phyloP scores from a whole-genome alignment of 2,797 vertebrate genomes.

The Coregonus sp. region DNA sequence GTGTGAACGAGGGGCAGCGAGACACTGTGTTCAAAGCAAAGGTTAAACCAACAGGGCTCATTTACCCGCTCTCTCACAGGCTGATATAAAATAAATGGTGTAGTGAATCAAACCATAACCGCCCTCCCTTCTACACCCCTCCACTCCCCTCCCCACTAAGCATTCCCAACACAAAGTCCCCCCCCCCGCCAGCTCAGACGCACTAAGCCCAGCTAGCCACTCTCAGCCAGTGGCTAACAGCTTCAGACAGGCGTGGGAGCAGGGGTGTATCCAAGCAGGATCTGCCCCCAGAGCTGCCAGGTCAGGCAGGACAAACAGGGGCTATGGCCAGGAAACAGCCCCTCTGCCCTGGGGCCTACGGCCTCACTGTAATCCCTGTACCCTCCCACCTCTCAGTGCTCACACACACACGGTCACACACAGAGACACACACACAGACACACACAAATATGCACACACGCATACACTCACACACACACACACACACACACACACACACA shows the following conservation, averaged over 20 bases:
- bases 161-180: slow-evolving; percentile 65
- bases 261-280: slow-evolving; percentile 84
- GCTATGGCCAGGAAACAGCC: slow-evolving; percentile 86
- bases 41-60: slow-evolving; percentile 36
- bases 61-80: slow-evolving; percentile 26
- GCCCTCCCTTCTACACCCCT: slow-evolving; percentile 53
- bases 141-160: slow-evolving; percentile 50
- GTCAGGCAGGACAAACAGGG: slow-evolving; percentile 98
- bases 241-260: slow-evolving; percentile 98
- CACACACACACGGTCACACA: background rate
- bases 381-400: slow-evolving; percentile 39
- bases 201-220: slow-evolving; percentile 83
- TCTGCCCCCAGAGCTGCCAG: slow-evolving; percentile 92
- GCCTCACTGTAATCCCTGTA: slow-evolving; percentile 90
- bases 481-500: too few relatives aligned
- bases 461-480: too few relatives aligned
- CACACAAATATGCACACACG: too few relatives aligned
- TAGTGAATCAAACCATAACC: slow-evolving; percentile 56
- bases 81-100: slow-evolving; percentile 43
- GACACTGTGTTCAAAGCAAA: slow-evolving; percentile 39
- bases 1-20: background rate
- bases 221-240: slow-evolving; percentile 90
- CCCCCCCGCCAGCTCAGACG: slow-evolving; percentile 73
- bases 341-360: slow-evolving; percentile 84
- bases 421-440: background rate